phyloP scores from a whole-genome alignment of 2,797 vertebrate species.

The Pogoniulus pusillus region DNA sequence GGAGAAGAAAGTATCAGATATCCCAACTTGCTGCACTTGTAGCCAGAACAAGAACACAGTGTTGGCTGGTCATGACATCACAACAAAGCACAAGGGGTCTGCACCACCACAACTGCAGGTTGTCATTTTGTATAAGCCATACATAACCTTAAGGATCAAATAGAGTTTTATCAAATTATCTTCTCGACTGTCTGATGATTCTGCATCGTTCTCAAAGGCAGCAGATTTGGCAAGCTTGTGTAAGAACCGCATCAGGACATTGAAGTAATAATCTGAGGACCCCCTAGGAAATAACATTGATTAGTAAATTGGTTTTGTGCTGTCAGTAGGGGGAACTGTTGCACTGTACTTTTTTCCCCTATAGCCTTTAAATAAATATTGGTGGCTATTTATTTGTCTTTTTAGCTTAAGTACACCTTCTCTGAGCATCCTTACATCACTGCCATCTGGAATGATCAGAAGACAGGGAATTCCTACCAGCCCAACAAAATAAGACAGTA shows the following conservation, averaged over 20 bases:
- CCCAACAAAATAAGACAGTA: not conserved
- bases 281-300: not conserved
- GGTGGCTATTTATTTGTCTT: not conserved
- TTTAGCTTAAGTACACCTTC: not conserved
- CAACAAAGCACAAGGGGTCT: not conserved
- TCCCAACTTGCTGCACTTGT: not conserved
- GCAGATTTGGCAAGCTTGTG: not conserved
- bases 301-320: not conserved
- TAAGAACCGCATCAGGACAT: not conserved
- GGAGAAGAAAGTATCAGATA: not conserved
- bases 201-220: not conserved
- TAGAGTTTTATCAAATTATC: not conserved
- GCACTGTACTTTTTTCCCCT: conserved; percentile 1
- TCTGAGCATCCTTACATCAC: not conserved
- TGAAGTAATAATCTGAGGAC: not conserved
- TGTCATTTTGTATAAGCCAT: not conserved
- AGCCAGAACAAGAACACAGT: not conserved
- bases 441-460: not conserved
- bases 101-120: not conserved
- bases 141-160: not conserved
- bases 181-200: not conserved
- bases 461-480: not conserved
- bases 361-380: not conserved
- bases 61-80: not conserved
- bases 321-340: conserved; percentile 67